Percentiles rank a stretch among this genome's conserved stretches.
Conservation (phyloP, 2,888 invertebrate species). For the Chrysotoxum bicinctum region DNA sequence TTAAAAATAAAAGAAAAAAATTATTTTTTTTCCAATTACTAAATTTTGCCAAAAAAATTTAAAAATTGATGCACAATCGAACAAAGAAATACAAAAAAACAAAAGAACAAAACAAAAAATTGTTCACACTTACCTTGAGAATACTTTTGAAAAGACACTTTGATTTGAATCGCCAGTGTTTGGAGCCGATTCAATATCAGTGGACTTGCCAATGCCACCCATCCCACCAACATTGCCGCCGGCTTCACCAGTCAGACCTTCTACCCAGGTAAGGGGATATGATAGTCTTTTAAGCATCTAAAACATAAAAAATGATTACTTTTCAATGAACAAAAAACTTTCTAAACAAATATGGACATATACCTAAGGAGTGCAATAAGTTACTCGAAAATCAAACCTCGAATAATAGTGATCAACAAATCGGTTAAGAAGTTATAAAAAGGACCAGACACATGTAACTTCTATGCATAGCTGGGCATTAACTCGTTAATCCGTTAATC, state of each 20-base stretch:
- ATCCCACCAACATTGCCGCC: constrained; percentile 82
- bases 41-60: constrained; percentile 44
- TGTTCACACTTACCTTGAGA: constrained; percentile 89
- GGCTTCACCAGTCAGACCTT: constrained; percentile 90
- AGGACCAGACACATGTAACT: too few species aligned
- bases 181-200: constrained; percentile 81
- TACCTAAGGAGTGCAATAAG: too few species aligned
- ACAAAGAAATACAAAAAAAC: background rate
- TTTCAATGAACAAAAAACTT: background rate
- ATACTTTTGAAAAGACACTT: constrained; percentile 95
- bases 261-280: constrained; percentile 95
- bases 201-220: constrained; percentile 76
- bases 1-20: constrained; percentile 69
- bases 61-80: constrained; percentile 37
- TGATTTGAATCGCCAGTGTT: constrained; percentile 83
- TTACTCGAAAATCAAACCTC: too few species aligned
- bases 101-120: background rate
- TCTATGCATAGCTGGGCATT: too few species aligned
- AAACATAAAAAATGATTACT: constrained; percentile 73
- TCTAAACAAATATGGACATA: too few species aligned
- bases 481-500: too few species aligned
- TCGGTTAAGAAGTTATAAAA: too few species aligned
- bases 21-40: constrained; percentile 66
- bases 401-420: too few species aligned
- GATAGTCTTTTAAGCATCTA: constrained; percentile 96